A percentile compares a stretch with the other conserved stretches of the same genome.
Evolutionary conservation across 2,113 vertebrate species (phyloP).

Genomic region (Eulemur rufifrons): DNA sequence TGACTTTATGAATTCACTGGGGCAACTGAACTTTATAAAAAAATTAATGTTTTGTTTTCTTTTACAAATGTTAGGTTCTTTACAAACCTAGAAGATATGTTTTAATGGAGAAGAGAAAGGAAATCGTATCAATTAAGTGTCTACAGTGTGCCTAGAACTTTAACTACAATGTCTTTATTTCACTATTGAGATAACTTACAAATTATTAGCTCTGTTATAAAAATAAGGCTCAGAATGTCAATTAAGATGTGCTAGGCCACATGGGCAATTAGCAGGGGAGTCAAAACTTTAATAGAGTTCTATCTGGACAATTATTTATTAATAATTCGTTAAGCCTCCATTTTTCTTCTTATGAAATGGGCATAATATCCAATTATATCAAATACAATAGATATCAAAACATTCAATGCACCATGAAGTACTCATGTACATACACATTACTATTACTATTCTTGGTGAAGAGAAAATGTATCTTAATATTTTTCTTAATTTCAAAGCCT

Average conservation of each 20-base stretch:
- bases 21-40: neutral
- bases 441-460: neutral
- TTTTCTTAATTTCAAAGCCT: slow-evolving; percentile 26
- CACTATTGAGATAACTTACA: neutral
- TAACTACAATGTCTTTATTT: neutral
- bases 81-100: neutral
- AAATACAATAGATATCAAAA: slow-evolving; percentile 7
- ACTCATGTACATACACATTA: neutral
- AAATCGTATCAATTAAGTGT: neutral
- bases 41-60: neutral
- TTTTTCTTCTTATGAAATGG: neutral
- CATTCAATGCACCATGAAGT: neutral
- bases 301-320: neutral
- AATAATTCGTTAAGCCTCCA: neutral
- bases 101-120: neutral
- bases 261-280: neutral
- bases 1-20: neutral
- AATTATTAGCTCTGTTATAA: neutral
- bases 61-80: neutral
- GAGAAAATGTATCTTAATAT: neutral
- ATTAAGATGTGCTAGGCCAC: neutral
- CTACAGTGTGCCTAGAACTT: neutral
- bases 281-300: neutral
- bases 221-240: slow-evolving; percentile 8
- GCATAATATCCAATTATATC: neutral